These are phyloP conservation scores for Cydia pomonella DNA, from an alignment of 1,140 invertebrate genomes.

Conservation along the genomic window DNA sequence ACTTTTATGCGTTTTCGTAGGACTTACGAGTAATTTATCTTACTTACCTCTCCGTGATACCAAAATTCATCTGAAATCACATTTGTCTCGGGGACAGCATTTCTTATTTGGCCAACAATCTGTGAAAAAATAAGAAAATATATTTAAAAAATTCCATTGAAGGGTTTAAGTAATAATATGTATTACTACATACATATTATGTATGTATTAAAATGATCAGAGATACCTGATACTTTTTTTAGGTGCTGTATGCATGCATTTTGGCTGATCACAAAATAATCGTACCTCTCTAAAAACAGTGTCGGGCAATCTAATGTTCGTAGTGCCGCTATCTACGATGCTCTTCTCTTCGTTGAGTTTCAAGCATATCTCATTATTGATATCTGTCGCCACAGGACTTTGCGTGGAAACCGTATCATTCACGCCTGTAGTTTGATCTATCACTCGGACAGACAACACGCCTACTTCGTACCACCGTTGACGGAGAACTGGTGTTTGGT, in stretches of 20 bases:
- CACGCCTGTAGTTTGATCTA: constrained; percentile 32
- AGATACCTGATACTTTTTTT: no score
- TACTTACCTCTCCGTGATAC: constrained; percentile 70
- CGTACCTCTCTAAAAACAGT: constrained; percentile 59
- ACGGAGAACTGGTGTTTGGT: constrained; percentile 60
- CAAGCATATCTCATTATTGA: constrained; percentile 54
- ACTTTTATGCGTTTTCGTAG: no score
- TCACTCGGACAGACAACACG: constrained; percentile 54
- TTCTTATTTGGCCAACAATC: constrained; percentile 65
- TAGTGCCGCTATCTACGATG: constrained; percentile 72
- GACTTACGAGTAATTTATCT: constrained; percentile 14
- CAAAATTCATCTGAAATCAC: constrained; percentile 71
- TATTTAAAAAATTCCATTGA: neutral
- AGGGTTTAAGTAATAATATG: no score
- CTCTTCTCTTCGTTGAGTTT: constrained; percentile 66
- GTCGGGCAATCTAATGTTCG: constrained; percentile 68
- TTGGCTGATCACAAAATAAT: no score
- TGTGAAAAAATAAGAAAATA: constrained; percentile 45
- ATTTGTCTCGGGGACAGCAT: constrained; percentile 56
- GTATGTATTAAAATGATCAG: neutral
- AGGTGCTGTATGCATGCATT: no score
- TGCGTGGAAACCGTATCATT: constrained; percentile 12
- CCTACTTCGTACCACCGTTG: constrained; percentile 72
- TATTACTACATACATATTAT: no score
- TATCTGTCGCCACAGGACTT: constrained; percentile 35